Evolutionary conservation across 1,140 invertebrate genomes (phyloP).

Genomic region (Homalodisca vitripennis): DNA sequence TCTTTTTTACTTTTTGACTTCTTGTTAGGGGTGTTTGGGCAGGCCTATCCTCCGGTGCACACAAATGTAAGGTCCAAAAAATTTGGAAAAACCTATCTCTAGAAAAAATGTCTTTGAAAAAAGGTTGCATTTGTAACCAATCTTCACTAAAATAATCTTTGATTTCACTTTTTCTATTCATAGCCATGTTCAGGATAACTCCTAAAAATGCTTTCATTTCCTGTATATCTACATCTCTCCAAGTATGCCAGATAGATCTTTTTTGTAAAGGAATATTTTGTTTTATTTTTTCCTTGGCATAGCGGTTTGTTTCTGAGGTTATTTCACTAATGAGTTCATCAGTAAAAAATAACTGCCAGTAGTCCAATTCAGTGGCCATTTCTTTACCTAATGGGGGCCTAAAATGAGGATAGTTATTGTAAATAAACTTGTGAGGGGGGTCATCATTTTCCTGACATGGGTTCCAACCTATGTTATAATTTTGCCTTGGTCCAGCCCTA

Average conservation of each 20-base stretch:
- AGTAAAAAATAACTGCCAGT: constrained; percentile 21
- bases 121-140: constrained; percentile 6
- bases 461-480: background rate
- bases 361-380: constrained; percentile 13
- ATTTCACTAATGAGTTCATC: constrained; percentile 1
- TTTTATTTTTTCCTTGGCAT: constrained; percentile 10
- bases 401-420: constrained; percentile 15
- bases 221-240: background rate
- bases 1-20: background rate
- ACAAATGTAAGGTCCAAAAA: constrained; percentile 14
- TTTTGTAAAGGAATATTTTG: constrained; percentile 3
- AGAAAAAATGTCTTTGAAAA: constrained; percentile 12
- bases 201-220: constrained; percentile 29
- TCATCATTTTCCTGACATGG: background rate
- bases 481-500: background rate
- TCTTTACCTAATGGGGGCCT: background rate
- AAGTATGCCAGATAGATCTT: constrained; percentile 6
- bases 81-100: background rate
- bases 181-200: constrained; percentile 21
- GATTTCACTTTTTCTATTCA: constrained; percentile 19
- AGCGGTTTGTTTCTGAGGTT: constrained; percentile 2
- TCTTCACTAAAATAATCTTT: constrained; percentile 7
- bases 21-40: background rate
- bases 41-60: background rate
- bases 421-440: background rate